Evolutionary conservation across 2,113 vertebrate species (phyloP).

Genomic region (Sciurus niger): DNA sequence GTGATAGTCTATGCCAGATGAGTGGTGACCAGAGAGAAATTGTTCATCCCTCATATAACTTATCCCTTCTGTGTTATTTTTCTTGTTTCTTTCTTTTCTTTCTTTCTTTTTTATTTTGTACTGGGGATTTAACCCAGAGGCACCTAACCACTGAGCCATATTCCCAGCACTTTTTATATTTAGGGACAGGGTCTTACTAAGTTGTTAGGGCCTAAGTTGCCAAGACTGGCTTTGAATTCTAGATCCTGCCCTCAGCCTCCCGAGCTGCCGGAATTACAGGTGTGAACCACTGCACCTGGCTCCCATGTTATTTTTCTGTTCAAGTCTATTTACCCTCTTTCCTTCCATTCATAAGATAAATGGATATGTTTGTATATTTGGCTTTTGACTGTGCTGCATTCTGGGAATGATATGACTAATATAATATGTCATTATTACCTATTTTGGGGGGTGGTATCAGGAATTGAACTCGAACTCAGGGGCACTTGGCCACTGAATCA

Average conservation of each 20-base stretch:
- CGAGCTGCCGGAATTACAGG: too few species aligned
- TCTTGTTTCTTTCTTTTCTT: background rate
- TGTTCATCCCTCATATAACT: background rate
- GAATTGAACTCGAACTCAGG: too few species aligned
- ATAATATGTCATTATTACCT: background rate
- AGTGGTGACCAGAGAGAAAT: background rate
- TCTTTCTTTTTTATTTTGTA: too few species aligned
- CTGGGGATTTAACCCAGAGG: too few species aligned
- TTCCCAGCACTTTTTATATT: too few species aligned
- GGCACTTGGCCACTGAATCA: too few species aligned
- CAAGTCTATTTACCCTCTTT: background rate
- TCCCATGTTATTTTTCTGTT: background rate
- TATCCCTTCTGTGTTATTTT: background rate
- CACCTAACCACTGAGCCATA: too few species aligned
- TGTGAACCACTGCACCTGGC: too few species aligned
- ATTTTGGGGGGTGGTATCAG: background rate
- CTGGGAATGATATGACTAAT: background rate
- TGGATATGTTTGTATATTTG: background rate
- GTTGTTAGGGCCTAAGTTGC: too few species aligned
- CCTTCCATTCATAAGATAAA: background rate
- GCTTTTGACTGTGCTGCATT: conserved; percentile 18
- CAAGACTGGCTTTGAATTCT: too few species aligned
- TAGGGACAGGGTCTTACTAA: too few species aligned
- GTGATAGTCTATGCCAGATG: background rate
- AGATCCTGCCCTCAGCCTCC: too few species aligned